Base-by-base conservation (phyloP, 1,140 invertebrate genomes). In the Piezodorus guildinii region DNA sequence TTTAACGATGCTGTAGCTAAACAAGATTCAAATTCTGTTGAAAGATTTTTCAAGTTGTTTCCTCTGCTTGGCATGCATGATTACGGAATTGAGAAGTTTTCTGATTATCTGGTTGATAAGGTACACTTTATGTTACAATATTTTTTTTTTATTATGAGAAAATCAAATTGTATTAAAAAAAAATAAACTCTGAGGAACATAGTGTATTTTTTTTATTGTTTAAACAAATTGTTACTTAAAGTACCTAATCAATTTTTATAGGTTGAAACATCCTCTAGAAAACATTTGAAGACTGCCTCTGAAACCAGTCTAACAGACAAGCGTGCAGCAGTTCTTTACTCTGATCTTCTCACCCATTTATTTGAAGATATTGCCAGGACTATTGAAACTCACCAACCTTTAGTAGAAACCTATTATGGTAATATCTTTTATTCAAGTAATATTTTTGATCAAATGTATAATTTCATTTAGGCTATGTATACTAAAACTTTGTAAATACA, bases 31-130 rank as follows among this genome's bases (percentile, higher is more conserved):
- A 90, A 89, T 4, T 91, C 91, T 3, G 88, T 98, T 17, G 95
- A 98, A 72, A 75, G 95, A 67, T 95, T 98, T 75, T 99, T 99
- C 73, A 99, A 98, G 77, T 87, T 99, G 71, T 99, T 98, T 76
- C 96, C 96, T 2, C 78, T 98, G 23, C 78, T 99, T 5, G 92
- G 91, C 49, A 87, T 94, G 76, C 90, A 97, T 67, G 82, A 89
- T 51, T 90, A 93, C 71, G 96, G 96, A 0, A 79, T 99, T 2
- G 83, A 85, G 65, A 87, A 94, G 71, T 96, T 97, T 73, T 90
- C 92, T n/a, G 81, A 82, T 21, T 98, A 96, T 75, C 79, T 99
- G 3, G 89, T 89, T 69, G 79, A 83, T 9, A 91, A 94, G 77
- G 85, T 89, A 72, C 72, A 64, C 65, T 63, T 3, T 46, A 3